Base-by-base conservation (phyloP, 2,113 vertebrate species). In the Pterophyllum scalare region DNA sequence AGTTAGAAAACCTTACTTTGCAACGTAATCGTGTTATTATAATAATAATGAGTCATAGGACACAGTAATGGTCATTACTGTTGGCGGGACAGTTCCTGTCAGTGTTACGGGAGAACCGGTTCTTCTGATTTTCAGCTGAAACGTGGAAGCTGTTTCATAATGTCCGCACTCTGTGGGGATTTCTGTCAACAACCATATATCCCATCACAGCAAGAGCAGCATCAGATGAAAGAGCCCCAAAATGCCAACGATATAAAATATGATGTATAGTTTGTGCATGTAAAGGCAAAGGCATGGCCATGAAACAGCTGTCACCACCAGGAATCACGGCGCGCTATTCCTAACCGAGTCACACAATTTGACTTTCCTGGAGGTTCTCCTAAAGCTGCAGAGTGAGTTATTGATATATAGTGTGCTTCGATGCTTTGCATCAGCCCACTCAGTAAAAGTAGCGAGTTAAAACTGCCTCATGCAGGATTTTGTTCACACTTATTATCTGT, bases 261-360 rank as follows among this genome's bases (percentile, higher is more conserved):
- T 43, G 14, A 10, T 1, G 12, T 46, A 40, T 4, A 13, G 13
- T 40, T 40, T 40, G 11, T 40, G n/a, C 62, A 24, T 24, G 38
- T 65, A 40, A n/a, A 64, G 4, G 20, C 20, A 3, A 40, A 64
- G n/a, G 61, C 15, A 15, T 26, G 24, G 64, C 64, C 40, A 67
- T 17, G 24, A 67, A 67, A 0, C 0, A 1, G 24, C 1, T 46
- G n/a, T n/a, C n/a, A n/a, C n/a, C n/a, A n/a, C n/a, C n/a, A n/a
- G n/a, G n/a, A n/a, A n/a, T n/a, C n/a, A n/a, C n/a, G n/a, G n/a
- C n/a, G n/a, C n/a, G n/a, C n/a, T n/a, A n/a, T n/a, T n/a, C n/a
- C n/a, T n/a, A n/a, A n/a, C n/a, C n/a, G n/a, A n/a, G n/a, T n/a
- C n/a, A n/a, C n/a, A n/a, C n/a, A n/a, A n/a, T n/a, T n/a, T n/a